phyloP scores from a whole-genome alignment of 2,113 vertebrate species.

The Xiphophorus maculatus region DNA sequence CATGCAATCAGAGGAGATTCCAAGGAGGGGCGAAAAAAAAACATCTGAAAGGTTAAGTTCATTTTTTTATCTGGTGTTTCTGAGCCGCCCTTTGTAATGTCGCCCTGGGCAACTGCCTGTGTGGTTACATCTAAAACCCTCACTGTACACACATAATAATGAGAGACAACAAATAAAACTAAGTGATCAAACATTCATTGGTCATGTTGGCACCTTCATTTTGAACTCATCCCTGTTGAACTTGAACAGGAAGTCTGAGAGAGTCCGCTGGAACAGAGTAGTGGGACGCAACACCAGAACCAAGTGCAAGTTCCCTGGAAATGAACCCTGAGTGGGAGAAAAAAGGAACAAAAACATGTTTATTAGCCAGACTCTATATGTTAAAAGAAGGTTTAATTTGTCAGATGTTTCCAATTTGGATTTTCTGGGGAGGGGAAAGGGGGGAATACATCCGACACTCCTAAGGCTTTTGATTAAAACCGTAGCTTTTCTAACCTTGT shows the following conservation, averaged over 20 bases:
- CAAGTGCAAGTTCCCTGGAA: slow-evolving; percentile 91
- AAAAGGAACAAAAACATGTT: neutral
- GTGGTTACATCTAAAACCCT: neutral
- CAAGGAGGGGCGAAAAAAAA: too few relatives aligned
- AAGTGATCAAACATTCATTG: neutral
- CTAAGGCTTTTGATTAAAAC: neutral
- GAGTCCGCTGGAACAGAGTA: slow-evolving; percentile 87
- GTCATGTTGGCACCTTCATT: slow-evolving; percentile 87
- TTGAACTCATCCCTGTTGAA: slow-evolving; percentile 96
- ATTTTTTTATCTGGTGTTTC: neutral
- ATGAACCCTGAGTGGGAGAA: slow-evolving; percentile 83
- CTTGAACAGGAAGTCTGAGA: slow-evolving; percentile 92
- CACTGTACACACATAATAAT: neutral
- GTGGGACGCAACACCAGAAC: slow-evolving; percentile 93
- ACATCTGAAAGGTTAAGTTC: neutral
- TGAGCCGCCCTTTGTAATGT: neutral
- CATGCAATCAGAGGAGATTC: neutral
- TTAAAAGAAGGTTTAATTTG: neutral
- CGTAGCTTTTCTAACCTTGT: neutral
- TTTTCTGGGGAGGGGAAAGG: too few relatives aligned
- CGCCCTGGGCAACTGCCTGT: neutral
- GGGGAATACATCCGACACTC: too few relatives aligned
- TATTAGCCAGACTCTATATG: neutral
- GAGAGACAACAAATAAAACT: neutral
- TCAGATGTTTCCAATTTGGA: neutral